Evolutionary conservation across 2,113 vertebrate genomes (phyloP).

Genomic region (Podarcis cretensis): DNA sequence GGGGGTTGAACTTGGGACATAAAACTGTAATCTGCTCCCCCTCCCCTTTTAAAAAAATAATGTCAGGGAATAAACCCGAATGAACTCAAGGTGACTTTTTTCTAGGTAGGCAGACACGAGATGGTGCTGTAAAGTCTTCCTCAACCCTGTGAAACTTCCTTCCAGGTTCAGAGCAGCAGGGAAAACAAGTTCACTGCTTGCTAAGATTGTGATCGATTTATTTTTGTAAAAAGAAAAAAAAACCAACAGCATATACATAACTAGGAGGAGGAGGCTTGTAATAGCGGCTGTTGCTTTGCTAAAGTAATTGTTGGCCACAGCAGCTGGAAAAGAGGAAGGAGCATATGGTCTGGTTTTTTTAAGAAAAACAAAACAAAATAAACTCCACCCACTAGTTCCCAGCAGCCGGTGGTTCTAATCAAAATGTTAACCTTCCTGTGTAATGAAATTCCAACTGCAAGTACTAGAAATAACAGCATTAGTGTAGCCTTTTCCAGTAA

Average conservation of each 20-base stretch:
- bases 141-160: background rate
- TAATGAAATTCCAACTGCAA: background rate
- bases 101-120: background rate
- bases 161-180: background rate
- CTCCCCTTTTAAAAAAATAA: too few species aligned
- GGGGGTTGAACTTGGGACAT: too few species aligned
- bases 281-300: background rate
- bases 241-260: background rate
- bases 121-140: background rate
- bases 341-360: background rate
- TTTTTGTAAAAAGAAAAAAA: background rate
- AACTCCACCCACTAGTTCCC: background rate
- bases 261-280: background rate
- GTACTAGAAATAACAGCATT: background rate
- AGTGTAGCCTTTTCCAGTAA: background rate
- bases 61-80: too few species aligned
- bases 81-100: too few species aligned
- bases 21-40: too few species aligned
- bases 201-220: background rate
- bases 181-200: background rate
- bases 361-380: too few species aligned
- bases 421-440: background rate
- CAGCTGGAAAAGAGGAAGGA: background rate
- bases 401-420: background rate
- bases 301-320: background rate